Conservation (phyloP, 2,797 vertebrate species). For the Halcyon chelicuti region DNA sequence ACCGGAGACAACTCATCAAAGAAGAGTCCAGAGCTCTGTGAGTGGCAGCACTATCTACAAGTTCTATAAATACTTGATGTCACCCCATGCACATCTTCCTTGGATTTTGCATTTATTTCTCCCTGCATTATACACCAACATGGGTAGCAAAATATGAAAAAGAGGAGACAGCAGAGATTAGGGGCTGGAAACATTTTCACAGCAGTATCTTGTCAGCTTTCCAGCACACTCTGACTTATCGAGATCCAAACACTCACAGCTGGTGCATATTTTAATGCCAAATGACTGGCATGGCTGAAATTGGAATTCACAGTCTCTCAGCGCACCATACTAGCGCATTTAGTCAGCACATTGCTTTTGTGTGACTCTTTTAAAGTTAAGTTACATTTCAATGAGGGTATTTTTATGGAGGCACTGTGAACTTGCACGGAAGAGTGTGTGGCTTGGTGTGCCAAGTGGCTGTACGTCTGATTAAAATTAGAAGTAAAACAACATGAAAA, state of each 20-base stretch:
- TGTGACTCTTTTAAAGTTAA: constrained; percentile 62
- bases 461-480: constrained; percentile 69
- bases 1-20: background rate
- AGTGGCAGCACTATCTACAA: constrained; percentile 22
- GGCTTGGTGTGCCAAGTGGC: constrained; percentile 29
- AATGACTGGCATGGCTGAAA: constrained; percentile 72
- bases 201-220: constrained; percentile 72
- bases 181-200: constrained; percentile 70
- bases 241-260: constrained; percentile 76
- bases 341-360: constrained; percentile 59
- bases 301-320: constrained; percentile 65
- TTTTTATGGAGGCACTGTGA: constrained; percentile 46
- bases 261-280: constrained; percentile 77
- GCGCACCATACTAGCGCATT: constrained; percentile 1
- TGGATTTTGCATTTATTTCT: constrained; percentile 55
- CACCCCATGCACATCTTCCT: constrained; percentile 17
- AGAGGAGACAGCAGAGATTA: constrained; percentile 58
- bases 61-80: constrained; percentile 17
- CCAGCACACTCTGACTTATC: constrained; percentile 73
- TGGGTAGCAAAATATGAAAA: constrained; percentile 70
- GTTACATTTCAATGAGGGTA: constrained; percentile 60
- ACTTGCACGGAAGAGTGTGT: constrained; percentile 38
- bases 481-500: constrained; percentile 69
- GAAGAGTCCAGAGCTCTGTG: background rate
- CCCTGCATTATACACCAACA: constrained; percentile 30